Percentiles rank a stretch among this genome's conserved stretches.
Evolutionary conservation across 2,113 vertebrate species (phyloP).

Genomic region (Gulo gulo): DNA sequence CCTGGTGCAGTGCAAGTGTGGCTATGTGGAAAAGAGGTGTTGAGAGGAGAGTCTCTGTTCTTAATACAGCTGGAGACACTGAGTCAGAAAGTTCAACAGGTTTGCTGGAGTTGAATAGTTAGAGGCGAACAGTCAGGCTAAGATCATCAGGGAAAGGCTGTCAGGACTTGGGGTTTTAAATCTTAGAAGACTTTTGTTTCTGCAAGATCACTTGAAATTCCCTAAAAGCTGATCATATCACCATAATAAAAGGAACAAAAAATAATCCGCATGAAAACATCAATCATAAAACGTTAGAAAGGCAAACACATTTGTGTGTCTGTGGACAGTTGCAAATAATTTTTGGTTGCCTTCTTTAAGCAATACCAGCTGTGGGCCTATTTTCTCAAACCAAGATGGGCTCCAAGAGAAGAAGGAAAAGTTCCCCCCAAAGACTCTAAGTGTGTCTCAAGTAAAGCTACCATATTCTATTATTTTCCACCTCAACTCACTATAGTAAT

Average conservation of each 20-base stretch:
- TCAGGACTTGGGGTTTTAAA: constrained; percentile 5
- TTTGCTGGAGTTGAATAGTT: background rate
- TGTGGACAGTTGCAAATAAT: constrained; percentile 66
- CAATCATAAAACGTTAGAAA: constrained; percentile 71
- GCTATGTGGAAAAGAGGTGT: background rate
- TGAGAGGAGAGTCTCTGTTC: background rate
- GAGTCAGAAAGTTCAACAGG: background rate
- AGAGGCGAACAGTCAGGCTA: background rate
- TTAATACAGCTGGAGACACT: background rate
- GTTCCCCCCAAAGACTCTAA: background rate
- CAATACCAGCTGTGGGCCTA: constrained; percentile 64
- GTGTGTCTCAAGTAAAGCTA: background rate
- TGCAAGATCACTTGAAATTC: constrained; percentile 18
- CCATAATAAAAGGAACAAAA: constrained; percentile 27
- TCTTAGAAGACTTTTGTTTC: constrained; percentile 18
- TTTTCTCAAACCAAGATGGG: constrained; percentile 43
- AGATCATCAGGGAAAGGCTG: background rate
- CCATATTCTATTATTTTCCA: background rate
- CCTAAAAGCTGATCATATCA: constrained; percentile 42
- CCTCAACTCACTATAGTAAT: background rate
- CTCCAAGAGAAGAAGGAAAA: background rate
- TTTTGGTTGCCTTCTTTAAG: constrained; percentile 67
- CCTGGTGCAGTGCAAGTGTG: background rate
- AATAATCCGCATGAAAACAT: constrained; percentile 70
- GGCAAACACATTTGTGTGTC: constrained; percentile 69